Evolutionary conservation across 1,140 invertebrate species (phyloP).

Genomic region (Adoxophyes honmai): DNA sequence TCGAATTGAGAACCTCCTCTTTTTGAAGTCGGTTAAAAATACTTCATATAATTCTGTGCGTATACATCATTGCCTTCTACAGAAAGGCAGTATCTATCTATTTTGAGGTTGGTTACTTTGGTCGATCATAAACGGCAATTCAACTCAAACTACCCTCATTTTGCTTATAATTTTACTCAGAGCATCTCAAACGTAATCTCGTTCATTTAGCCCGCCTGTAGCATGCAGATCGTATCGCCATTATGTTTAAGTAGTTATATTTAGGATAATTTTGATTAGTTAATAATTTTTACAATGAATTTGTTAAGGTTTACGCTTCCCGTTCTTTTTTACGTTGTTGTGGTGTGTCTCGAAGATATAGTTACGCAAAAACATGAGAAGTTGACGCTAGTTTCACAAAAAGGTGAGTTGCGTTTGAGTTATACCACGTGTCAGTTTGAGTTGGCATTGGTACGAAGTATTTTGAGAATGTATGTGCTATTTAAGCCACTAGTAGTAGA

Average conservation of each 20-base stretch:
- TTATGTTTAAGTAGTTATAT: not conserved
- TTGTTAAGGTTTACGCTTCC: slow-evolving; percentile 21
- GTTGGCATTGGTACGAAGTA: no score
- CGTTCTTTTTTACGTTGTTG: slow-evolving; percentile 34
- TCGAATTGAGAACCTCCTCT: no score
- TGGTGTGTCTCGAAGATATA: slow-evolving; percentile 24
- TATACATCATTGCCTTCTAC: no score
- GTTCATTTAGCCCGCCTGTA: not conserved
- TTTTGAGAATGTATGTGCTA: no score
- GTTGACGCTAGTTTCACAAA: not conserved
- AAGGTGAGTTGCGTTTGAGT: not conserved
- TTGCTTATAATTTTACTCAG: not conserved
- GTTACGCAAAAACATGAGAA: slow-evolving; percentile 12
- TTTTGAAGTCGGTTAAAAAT: no score
- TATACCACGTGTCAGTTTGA: not conserved
- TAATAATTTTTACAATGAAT: slow-evolving; percentile 23
- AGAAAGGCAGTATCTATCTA: no score
- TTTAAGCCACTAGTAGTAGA: no score
- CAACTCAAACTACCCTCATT: not conserved
- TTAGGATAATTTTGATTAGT: not conserved
- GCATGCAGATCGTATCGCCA: not conserved
- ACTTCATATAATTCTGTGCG: no score
- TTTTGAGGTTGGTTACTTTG: no score
- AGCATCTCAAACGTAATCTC: not conserved
- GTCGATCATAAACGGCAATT: no score